These are phyloP conservation scores for Belgica antarctica DNA, from an alignment of 2,888 invertebrate genomes.

Conservation along the genomic window DNA sequence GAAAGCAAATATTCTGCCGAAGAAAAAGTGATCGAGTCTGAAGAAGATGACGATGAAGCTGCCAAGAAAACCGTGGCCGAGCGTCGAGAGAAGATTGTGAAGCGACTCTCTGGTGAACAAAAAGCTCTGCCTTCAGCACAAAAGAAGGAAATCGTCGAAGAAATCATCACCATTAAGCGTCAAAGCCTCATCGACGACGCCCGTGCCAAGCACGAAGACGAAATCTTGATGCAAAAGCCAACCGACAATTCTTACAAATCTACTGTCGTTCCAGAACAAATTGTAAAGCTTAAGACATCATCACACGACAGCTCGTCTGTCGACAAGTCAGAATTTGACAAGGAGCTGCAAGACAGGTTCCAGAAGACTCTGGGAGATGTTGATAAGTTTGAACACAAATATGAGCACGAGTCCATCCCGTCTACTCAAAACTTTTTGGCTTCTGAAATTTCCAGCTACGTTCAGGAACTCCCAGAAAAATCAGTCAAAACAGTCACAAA, in stretches of 20 bases:
- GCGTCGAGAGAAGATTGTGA: constrained; percentile 71
- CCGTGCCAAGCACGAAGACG: constrained; percentile 55
- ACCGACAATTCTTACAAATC: constrained; percentile 55
- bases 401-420: neutral
- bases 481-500: constrained; percentile 36
- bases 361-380: constrained; percentile 50
- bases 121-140: constrained; percentile 70
- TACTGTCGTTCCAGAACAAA: constrained; percentile 52
- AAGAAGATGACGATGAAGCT: constrained; percentile 58
- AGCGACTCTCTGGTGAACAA: constrained; percentile 68
- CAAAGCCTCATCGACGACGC: constrained; percentile 60
- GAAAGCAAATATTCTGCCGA: constrained; percentile 78
- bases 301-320: constrained; percentile 53
- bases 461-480: constrained; percentile 46
- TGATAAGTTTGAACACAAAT: constrained; percentile 46
- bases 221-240: constrained; percentile 55
- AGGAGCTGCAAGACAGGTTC: constrained; percentile 53
- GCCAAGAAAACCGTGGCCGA: constrained; percentile 71
- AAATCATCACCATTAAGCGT: constrained; percentile 68
- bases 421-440: constrained; percentile 9
- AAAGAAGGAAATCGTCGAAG: constrained; percentile 70
- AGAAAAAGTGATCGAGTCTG: constrained; percentile 66
- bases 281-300: constrained; percentile 54
- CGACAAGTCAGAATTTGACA: constrained; percentile 54
- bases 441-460: neutral